A percentile compares a stretch with the other conserved stretches of the same genome.
These are phyloP conservation scores for Paracyprichromis sp. DNA, from an alignment of 2,113 vertebrate species.

Conservation along the genomic window DNA sequence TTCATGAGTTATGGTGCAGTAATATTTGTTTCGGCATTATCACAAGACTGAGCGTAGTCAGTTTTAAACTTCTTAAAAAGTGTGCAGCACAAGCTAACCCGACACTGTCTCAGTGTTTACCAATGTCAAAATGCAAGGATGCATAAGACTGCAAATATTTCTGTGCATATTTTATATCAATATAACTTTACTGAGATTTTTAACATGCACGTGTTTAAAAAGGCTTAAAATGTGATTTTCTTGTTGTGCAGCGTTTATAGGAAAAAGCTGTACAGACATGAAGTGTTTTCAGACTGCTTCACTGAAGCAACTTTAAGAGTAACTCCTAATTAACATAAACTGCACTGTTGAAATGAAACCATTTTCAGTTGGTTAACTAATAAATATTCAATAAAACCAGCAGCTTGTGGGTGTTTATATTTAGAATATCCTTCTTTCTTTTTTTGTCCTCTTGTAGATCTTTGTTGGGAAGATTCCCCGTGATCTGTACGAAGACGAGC, in stretches of 20 bases:
- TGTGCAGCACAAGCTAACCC: not conserved
- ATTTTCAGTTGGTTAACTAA: not conserved
- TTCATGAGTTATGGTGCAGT: not conserved
- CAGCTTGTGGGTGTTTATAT: not conserved
- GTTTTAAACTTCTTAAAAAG: not conserved
- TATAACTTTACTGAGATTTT: not conserved
- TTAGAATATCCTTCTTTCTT: not conserved
- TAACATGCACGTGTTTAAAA: not conserved
- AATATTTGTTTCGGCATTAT: not conserved
- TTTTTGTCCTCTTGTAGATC: conserved; percentile 70
- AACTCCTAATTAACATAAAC: not conserved
- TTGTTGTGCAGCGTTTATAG: not conserved
- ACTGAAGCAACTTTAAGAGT: not conserved
- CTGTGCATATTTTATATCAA: not conserved
- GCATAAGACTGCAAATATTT: not conserved
- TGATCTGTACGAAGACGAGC: conserved; percentile 95
- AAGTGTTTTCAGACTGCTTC: not conserved
- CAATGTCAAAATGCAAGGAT: not conserved
- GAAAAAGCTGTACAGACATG: not conserved
- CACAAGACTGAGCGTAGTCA: not conserved
- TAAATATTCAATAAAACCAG: not conserved
- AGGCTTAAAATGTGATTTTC: not conserved
- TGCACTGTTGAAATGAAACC: not conserved
- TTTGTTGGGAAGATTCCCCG: conserved; percentile 98
- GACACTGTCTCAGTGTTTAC: not conserved